Percentiles rank a stretch among this genome's conserved stretches.
phyloP scores from a whole-genome alignment of 2,113 vertebrate species.

The Stomatorhinus ivindoensis region DNA sequence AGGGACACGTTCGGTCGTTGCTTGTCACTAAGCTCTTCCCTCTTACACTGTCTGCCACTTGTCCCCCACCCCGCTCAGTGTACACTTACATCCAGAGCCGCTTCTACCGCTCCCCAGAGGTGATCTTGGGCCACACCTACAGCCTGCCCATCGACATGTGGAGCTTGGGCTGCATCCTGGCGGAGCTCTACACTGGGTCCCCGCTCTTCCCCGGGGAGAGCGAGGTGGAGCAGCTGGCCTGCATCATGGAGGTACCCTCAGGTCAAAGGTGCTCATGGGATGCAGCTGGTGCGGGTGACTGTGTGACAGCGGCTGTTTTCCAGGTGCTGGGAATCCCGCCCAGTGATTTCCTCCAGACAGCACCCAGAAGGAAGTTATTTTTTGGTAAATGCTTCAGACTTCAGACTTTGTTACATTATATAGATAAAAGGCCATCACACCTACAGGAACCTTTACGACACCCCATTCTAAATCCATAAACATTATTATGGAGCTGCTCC shows the following conservation, averaged over 20 bases:
- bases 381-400: slow-evolving; percentile 66
- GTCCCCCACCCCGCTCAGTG: slow-evolving; percentile 46
- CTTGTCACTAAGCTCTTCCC: not conserved
- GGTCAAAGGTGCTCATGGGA: not conserved
- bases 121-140: slow-evolving; percentile 86
- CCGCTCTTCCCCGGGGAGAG: slow-evolving; percentile 87
- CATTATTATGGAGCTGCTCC: not conserved
- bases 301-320: not conserved
- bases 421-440: not conserved
- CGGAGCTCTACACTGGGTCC: slow-evolving; percentile 77
- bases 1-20: not conserved
- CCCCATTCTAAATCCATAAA: not conserved
- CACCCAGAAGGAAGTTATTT: slow-evolving; percentile 73
- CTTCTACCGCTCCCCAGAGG: slow-evolving; percentile 90
- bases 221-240: slow-evolving; percentile 84
- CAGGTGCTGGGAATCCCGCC: slow-evolving; percentile 85
- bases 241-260: slow-evolving; percentile 84
- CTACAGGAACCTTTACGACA: not conserved
- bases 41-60: not conserved
- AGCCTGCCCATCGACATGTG: slow-evolving; percentile 93
- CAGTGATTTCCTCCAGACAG: slow-evolving; percentile 72
- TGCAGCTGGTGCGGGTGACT: not conserved
- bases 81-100: slow-evolving; percentile 91
- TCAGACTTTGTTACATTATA: not conserved
- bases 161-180: slow-evolving; percentile 89